phyloP scores from a whole-genome alignment of 2,797 vertebrate genomes.

The Protonibea diacanthus region DNA sequence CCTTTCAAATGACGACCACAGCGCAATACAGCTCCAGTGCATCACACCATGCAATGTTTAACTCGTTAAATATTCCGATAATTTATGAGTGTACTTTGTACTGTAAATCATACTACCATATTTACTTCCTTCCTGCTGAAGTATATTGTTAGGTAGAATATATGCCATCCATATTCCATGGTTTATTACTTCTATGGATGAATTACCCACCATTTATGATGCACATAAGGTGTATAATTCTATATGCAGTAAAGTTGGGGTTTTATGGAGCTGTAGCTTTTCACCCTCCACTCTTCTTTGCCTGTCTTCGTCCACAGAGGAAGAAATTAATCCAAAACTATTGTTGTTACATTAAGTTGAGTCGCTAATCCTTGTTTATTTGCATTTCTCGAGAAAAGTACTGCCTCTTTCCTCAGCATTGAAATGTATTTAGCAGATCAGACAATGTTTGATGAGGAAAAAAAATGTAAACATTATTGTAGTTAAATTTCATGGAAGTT shows the following conservation, averaged over 20 bases:
- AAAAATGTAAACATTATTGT: not conserved
- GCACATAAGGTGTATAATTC: constrained; percentile 85
- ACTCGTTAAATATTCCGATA: constrained; percentile 81
- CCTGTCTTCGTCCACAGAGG: constrained; percentile 36
- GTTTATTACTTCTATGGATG: constrained; percentile 84
- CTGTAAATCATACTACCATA: constrained; percentile 80
- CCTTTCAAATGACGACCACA: constrained; percentile 60
- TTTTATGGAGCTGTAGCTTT: constrained; percentile 80
- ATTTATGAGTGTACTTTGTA: constrained; percentile 83
- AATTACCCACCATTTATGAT: constrained; percentile 85
- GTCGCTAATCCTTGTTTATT: constrained; percentile 55
- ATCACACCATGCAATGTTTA: constrained; percentile 65
- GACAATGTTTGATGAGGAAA: not conserved
- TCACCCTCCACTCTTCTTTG: constrained; percentile 45
- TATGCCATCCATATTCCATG: constrained; percentile 81
- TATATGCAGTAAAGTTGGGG: constrained; percentile 82
- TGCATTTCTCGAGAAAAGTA: constrained; percentile 36
- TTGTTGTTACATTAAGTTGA: constrained; percentile 58
- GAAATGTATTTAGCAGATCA: constrained; percentile 26
- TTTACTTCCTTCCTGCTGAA: constrained; percentile 81
- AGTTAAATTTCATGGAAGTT: constrained; percentile 1
- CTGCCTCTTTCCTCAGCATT: constrained; percentile 22
- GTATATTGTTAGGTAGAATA: constrained; percentile 84
- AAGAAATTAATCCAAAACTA: constrained; percentile 65
- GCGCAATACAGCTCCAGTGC: constrained; percentile 38